Conservation (phyloP, 2,797 vertebrate genomes). For the Alcedo atthis region DNA sequence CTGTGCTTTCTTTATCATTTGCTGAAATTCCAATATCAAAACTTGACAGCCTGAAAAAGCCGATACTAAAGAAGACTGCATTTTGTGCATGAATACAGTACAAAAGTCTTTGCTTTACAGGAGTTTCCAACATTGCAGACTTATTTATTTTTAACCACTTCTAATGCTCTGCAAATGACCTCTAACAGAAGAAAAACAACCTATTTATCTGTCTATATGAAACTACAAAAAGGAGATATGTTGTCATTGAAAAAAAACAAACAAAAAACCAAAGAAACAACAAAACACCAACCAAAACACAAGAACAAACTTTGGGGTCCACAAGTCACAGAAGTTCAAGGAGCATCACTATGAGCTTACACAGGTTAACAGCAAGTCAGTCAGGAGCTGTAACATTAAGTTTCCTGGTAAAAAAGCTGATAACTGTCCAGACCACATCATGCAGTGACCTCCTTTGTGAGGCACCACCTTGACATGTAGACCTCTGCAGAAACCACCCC, state of each 20-base stretch:
- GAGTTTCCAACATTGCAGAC: neutral
- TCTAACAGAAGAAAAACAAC: fast-evolving
- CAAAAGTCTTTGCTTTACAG: neutral
- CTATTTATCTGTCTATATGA: neutral
- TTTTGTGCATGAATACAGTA: neutral
- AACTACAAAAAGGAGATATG: neutral
- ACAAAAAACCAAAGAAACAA: too few species aligned
- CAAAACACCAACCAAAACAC: too few species aligned
- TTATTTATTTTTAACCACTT: neutral
- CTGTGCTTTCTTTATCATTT: fast-evolving
- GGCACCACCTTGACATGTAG: neutral
- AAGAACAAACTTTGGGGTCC: neutral
- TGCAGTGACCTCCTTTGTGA: neutral
- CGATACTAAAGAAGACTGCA: neutral
- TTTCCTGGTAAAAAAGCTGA: neutral
- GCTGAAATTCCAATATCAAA: neutral
- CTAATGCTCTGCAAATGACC: neutral
- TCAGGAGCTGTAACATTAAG: neutral
- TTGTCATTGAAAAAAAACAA: neutral
- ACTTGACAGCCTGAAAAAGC: neutral
- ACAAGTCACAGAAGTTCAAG: neutral
- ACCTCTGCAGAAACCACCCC: neutral
- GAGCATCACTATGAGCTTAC: neutral
- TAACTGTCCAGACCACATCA: fast-evolving
- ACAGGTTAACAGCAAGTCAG: neutral